Conservation (phyloP, 1,140 invertebrate species). For the Diorhabda carinulata region DNA sequence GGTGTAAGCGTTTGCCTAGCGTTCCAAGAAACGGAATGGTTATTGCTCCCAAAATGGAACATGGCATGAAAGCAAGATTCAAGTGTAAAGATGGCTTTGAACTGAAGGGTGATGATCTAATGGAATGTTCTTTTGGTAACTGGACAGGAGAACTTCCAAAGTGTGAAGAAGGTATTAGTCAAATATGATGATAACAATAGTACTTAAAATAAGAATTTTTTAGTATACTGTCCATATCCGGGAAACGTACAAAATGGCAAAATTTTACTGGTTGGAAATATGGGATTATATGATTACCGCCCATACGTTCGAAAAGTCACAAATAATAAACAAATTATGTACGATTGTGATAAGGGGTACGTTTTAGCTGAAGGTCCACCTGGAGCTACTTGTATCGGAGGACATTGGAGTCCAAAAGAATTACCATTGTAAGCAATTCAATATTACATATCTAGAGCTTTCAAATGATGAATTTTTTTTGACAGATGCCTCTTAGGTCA, state of each 20-base stretch:
- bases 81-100: slow-evolving; percentile 89
- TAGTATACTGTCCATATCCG: slow-evolving; percentile 91
- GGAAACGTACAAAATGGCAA: slow-evolving; percentile 87
- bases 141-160: slow-evolving; percentile 84
- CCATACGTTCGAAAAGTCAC: slow-evolving; percentile 86
- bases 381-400: slow-evolving; percentile 88
- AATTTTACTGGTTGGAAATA: slow-evolving; percentile 90
- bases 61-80: slow-evolving; percentile 88
- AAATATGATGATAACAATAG: neutral
- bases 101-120: slow-evolving; percentile 65
- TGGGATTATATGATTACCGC: slow-evolving; percentile 96
- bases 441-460: neutral
- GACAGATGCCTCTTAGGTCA: slow-evolving; percentile 71
- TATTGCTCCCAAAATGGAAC: slow-evolving; percentile 91
- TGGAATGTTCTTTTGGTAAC: slow-evolving; percentile 87
- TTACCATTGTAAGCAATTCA: slow-evolving; percentile 58
- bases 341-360: slow-evolving; percentile 91
- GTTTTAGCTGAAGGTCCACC: slow-evolving; percentile 81
- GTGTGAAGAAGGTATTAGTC: slow-evolving; percentile 71
- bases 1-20: slow-evolving; percentile 86
- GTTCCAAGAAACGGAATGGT: slow-evolving; percentile 89
- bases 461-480: neutral
- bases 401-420: slow-evolving; percentile 79
- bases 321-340: slow-evolving; percentile 95
- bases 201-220: slow-evolving; percentile 10